phyloP scores from a whole-genome alignment of 2,888 invertebrate species.

The Schrankia costaestrigalis region DNA sequence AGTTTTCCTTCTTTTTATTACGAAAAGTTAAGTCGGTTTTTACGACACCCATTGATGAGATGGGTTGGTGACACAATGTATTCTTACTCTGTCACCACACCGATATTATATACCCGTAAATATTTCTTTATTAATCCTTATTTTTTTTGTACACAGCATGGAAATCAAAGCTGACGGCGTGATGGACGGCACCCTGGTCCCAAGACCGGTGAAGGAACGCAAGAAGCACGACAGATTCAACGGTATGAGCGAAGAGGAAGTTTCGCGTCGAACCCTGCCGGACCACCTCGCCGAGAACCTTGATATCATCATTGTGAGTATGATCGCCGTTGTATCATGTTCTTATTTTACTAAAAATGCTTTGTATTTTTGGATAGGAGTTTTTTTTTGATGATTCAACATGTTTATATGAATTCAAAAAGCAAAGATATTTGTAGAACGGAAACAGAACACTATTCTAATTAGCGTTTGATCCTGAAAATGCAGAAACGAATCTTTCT shows the following conservation, averaged over 20 bases:
- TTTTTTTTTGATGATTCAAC: background rate
- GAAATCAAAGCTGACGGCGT: conserved; percentile 77
- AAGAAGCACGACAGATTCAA: conserved; percentile 97
- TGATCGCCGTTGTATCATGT: conserved; percentile 57
- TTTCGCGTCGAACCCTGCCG: conserved; percentile 94
- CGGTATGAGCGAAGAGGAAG: conserved; percentile 98
- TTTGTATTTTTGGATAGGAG: background rate
- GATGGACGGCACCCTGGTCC: conserved; percentile 75
- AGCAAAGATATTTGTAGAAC: too few relatives aligned
- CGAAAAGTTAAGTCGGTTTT: too few relatives aligned
- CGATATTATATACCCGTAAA: too few relatives aligned
- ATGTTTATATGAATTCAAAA: background rate
- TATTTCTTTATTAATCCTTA: background rate
- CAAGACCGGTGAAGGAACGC: conserved; percentile 88
- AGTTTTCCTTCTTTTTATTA: too few relatives aligned
- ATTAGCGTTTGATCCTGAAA: too few relatives aligned
- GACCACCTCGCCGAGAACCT: conserved; percentile 96
- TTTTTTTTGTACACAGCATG: conserved; percentile 51
- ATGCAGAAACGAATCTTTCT: too few relatives aligned
- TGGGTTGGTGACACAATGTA: too few relatives aligned
- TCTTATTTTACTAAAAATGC: background rate
- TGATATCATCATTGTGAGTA: conserved; percentile 99
- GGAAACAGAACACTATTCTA: too few relatives aligned
- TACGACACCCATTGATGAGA: too few relatives aligned
- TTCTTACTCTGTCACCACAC: too few relatives aligned